Percentiles rank a stretch among this genome's conserved stretches.
Evolutionary conservation across 2,888 invertebrate species (phyloP).

Genomic region (Drosophila differens): DNA sequence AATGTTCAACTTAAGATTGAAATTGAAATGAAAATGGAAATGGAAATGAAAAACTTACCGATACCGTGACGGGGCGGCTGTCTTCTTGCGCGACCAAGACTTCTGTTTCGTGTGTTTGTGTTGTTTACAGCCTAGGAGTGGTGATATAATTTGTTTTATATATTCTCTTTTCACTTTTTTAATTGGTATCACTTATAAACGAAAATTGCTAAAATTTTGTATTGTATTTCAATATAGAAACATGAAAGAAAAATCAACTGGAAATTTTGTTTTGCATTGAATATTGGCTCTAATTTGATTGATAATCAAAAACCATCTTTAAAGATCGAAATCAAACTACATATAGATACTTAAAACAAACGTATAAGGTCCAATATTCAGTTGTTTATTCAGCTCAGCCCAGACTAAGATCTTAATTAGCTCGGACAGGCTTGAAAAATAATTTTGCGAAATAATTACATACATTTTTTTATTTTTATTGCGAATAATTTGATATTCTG

Average conservation of each 20-base stretch:
- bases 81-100: conserved; percentile 86
- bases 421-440: conserved; percentile 23
- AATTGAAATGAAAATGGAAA: conserved; percentile 19
- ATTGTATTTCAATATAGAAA: conserved; percentile 29
- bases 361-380: conserved; percentile 16
- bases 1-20: conserved; percentile 3
- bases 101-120: conserved; percentile 86
- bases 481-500: conserved; percentile 26
- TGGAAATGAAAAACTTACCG: conserved; percentile 82
- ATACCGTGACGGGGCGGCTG: conserved; percentile 86
- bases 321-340: conserved; percentile 39
- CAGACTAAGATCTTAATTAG: background rate
- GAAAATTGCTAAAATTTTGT: conserved; percentile 17
- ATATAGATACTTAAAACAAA: background rate
- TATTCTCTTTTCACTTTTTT: conserved; percentile 26
- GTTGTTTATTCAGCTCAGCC: background rate
- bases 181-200: conserved; percentile 34
- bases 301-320: conserved; percentile 12
- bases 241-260: conserved; percentile 16
- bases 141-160: conserved; percentile 73
- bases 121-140: conserved; percentile 86
- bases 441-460: conserved; percentile 12
- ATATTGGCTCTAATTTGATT: conserved; percentile 30
- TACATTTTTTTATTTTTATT: background rate
- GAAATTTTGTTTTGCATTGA: conserved; percentile 21